Evolutionary conservation across 2,113 vertebrate genomes (phyloP).

Genomic region (Alligator sinensis): DNA sequence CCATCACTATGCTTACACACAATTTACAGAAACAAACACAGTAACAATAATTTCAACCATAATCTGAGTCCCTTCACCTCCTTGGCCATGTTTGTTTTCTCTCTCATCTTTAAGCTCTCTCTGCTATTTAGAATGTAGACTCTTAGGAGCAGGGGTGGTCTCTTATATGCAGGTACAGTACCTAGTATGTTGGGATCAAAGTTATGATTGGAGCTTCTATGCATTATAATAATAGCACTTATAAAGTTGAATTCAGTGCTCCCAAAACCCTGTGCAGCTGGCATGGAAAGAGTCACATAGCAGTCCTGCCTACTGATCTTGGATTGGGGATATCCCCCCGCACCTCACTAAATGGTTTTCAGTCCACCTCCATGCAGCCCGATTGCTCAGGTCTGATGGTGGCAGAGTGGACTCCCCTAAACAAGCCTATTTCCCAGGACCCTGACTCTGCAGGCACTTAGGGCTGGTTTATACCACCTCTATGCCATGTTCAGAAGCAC

Average conservation of each 20-base stretch:
- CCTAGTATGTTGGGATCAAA: background rate
- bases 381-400: background rate
- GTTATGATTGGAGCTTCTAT: background rate
- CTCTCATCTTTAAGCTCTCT: background rate
- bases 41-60: background rate
- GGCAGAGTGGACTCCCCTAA: background rate
- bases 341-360: background rate
- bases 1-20: background rate
- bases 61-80: background rate
- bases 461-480: no score
- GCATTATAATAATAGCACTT: background rate
- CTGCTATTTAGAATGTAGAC: background rate
- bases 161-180: background rate
- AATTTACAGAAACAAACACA: background rate
- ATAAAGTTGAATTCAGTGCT: background rate
- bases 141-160: background rate
- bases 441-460: no score
- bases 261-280: background rate
- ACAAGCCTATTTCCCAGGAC: background rate
- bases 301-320: background rate
- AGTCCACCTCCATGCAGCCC: background rate
- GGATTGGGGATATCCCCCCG: background rate
- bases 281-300: background rate
- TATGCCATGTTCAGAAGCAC: no score
- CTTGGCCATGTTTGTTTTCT: background rate